Conservation (phyloP, 2,888 invertebrate species). For the Temnothorax unifasciatus region DNA sequence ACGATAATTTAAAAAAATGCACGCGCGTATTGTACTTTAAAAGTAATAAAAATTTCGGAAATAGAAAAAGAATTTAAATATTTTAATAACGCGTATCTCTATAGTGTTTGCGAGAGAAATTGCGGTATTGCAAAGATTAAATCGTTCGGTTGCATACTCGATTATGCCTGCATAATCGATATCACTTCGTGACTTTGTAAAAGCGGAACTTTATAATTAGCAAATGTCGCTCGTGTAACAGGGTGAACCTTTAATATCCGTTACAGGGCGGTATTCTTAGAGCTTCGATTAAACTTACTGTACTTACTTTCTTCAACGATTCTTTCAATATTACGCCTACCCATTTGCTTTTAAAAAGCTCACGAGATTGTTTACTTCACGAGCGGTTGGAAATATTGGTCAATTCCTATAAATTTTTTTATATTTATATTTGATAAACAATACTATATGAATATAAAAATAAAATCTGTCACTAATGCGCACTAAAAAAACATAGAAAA, state of each 20-base stretch:
- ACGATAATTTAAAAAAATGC: neutral
- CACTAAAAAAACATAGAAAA: neutral
- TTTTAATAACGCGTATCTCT: neutral
- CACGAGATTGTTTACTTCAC: constrained; percentile 22
- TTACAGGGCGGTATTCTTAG: constrained; percentile 26
- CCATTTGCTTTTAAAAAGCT: neutral
- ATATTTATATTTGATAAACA: neutral
- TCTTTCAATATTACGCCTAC: constrained; percentile 37
- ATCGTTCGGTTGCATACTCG: constrained; percentile 43
- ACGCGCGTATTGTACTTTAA: neutral
- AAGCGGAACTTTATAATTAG: constrained; percentile 70
- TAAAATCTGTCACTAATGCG: neutral
- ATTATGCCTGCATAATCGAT: constrained; percentile 47
- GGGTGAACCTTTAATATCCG: constrained; percentile 47
- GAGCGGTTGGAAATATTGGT: neutral
- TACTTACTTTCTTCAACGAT: constrained; percentile 9
- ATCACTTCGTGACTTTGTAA: constrained; percentile 46
- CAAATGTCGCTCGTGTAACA: constrained; percentile 55
- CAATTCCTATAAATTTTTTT: neutral
- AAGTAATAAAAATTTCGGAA: neutral
- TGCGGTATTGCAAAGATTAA: constrained; percentile 23
- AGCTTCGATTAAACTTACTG: constrained; percentile 21
- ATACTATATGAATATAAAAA: neutral
- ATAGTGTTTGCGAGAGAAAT: neutral
- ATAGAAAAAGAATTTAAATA: constrained; percentile 6